Conservation (phyloP, 2,888 invertebrate genomes). For the Limnephilus marmoratus region DNA sequence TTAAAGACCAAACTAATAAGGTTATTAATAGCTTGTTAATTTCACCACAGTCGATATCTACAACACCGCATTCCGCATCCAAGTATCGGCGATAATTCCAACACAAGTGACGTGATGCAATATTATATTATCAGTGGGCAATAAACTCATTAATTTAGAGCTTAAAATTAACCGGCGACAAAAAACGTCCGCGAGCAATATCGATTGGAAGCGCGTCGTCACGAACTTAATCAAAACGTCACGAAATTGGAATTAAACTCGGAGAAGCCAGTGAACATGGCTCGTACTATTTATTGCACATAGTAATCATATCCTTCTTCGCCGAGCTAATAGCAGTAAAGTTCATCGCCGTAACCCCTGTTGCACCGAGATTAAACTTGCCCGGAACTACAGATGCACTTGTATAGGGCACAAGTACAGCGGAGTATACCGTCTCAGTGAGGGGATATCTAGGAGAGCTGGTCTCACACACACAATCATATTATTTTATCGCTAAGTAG, state of each 20-base stretch:
- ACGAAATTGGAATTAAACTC: slow-evolving; percentile 40
- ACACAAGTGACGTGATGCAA: neutral
- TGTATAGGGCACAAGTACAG: neutral
- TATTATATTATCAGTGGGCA: neutral
- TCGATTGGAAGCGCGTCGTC: slow-evolving; percentile 49
- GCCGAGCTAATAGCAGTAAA: slow-evolving; percentile 47
- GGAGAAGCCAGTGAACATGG: slow-evolving; percentile 13
- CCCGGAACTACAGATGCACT: slow-evolving; percentile 38
- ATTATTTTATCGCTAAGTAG: neutral
- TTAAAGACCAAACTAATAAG: no score
- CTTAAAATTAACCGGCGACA: slow-evolving; percentile 17
- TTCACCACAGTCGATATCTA: neutral
- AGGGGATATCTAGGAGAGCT: neutral
- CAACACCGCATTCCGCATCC: neutral
- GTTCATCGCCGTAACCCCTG: slow-evolving; percentile 38
- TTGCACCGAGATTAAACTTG: slow-evolving; percentile 34
- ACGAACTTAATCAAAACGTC: slow-evolving; percentile 54
- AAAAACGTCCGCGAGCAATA: neutral
- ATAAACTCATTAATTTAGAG: slow-evolving; percentile 16
- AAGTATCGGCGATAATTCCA: neutral
- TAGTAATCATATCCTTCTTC: slow-evolving; percentile 48
- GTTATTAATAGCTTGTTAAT: neutral
- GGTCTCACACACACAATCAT: neutral
- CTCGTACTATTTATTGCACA: slow-evolving; percentile 37
- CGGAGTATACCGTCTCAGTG: neutral